Conservation (phyloP, 2,888 invertebrate species). For the Malachius bipustulatus region DNA sequence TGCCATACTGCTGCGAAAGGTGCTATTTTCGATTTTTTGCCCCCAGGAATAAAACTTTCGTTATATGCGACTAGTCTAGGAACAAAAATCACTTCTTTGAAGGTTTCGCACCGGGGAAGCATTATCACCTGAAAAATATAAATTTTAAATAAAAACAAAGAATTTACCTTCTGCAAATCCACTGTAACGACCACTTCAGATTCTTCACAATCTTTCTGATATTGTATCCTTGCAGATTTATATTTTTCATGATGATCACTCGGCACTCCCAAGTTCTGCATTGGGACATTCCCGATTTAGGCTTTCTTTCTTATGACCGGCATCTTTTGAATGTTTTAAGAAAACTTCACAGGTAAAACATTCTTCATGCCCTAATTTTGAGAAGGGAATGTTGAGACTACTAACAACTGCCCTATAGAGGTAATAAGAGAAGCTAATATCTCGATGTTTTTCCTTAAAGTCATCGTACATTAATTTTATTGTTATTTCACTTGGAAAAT, state of each 20-base stretch:
- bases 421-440: constrained; percentile 13
- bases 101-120: constrained; percentile 10
- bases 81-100: constrained; percentile 14
- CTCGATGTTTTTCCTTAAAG: constrained; percentile 13
- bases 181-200: constrained; percentile 7
- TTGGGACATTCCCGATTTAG: no score
- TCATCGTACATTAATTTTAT: constrained; percentile 14
- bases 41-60: constrained; percentile 14
- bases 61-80: constrained; percentile 12
- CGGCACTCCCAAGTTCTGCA: no score
- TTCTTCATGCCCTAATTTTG: constrained; percentile 17
- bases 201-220: constrained; percentile 9
- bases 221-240: constrained; percentile 9
- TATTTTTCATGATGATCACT: no score
- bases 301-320: constrained; percentile 8
- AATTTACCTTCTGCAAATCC: constrained; percentile 13
- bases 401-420: constrained; percentile 14
- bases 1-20: constrained; percentile 15
- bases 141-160: constrained; percentile 4
- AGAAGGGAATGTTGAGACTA: constrained; percentile 16
- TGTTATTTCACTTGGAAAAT: constrained; percentile 13
- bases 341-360: constrained; percentile 14
- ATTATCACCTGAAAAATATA: constrained; percentile 9
- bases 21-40: constrained; percentile 11
- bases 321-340: constrained; percentile 6